Evolutionary conservation across 2,113 vertebrate species (phyloP).

Genomic region (Turdus rufiventris): DNA sequence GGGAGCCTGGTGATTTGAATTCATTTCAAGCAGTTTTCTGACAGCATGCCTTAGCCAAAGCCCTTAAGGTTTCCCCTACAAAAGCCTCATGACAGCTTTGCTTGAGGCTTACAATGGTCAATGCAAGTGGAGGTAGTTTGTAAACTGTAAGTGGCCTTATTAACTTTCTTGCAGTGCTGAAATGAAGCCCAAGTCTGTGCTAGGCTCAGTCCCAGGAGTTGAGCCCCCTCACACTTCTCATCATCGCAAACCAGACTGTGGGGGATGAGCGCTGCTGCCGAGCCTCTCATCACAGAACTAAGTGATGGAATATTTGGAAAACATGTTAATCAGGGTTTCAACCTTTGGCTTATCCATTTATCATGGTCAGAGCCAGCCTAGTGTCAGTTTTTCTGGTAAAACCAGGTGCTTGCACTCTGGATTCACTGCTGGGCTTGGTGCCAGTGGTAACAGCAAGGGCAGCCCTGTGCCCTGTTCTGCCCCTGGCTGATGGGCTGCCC

Average conservation of each 20-base stretch:
- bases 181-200: not conserved
- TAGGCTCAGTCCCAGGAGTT: not conserved
- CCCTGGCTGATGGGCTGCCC: not conserved
- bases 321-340: not conserved
- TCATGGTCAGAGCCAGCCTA: not conserved
- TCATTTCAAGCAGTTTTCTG: slow-evolving; percentile 60
- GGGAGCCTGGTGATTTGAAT: slow-evolving; percentile 31
- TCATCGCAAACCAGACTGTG: not conserved
- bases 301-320: not conserved
- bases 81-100: slow-evolving; percentile 56
- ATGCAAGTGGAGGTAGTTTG: slow-evolving; percentile 5
- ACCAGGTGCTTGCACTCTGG: not conserved
- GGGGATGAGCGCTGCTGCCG: not conserved
- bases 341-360: not conserved
- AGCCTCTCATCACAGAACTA: not conserved
- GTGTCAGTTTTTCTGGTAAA: not conserved
- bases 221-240: not conserved
- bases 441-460: accelerated
- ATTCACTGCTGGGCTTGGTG: accelerated
- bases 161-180: slow-evolving; percentile 12
- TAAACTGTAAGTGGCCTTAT: slow-evolving; percentile 36
- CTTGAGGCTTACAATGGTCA: slow-evolving; percentile 56
- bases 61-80: slow-evolving; percentile 57
- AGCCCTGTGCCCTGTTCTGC: not conserved
- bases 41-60: slow-evolving; percentile 69